A percentile compares a stretch with the other conserved stretches of the same genome.
Conservation (phyloP, 2,797 vertebrate genomes). For the Siniperca undulata region DNA sequence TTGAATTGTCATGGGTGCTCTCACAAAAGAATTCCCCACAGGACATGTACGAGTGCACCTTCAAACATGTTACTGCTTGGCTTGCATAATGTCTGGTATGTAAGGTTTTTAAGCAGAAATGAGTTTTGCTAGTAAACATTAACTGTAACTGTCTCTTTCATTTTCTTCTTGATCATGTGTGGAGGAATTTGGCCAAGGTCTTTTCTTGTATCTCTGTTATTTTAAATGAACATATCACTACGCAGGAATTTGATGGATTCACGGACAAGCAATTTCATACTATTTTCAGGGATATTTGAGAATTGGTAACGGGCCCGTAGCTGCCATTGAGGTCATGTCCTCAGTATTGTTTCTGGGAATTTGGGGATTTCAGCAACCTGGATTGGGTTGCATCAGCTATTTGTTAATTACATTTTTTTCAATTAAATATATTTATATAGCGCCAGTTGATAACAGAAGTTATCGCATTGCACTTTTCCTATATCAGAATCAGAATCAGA, state of each 20-base stretch:
- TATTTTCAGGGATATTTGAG: neutral
- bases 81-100: neutral
- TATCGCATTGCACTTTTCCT: too few species aligned
- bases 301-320: neutral
- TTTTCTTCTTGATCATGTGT: neutral
- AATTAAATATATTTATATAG: too few species aligned
- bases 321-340: neutral
- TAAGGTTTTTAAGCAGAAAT: constrained; percentile 7
- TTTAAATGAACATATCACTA: constrained; percentile 2
- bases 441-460: too few species aligned
- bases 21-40: constrained; percentile 4
- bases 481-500: too few species aligned
- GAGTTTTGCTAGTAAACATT: neutral
- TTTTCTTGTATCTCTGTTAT: neutral
- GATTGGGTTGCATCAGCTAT: too few species aligned
- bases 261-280: neutral
- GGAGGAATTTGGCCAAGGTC: constrained; percentile 4
- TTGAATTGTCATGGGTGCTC: constrained; percentile 10
- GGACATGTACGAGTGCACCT: constrained; percentile 2
- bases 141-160: neutral
- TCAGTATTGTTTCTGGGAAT: neutral
- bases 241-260: constrained; percentile 2
- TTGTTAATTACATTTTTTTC: too few species aligned
- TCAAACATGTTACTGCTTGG: neutral
- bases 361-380: neutral